These are phyloP conservation scores for Tipula helvola DNA, from an alignment of 2,888 invertebrate genomes.

Conservation along the genomic window DNA sequence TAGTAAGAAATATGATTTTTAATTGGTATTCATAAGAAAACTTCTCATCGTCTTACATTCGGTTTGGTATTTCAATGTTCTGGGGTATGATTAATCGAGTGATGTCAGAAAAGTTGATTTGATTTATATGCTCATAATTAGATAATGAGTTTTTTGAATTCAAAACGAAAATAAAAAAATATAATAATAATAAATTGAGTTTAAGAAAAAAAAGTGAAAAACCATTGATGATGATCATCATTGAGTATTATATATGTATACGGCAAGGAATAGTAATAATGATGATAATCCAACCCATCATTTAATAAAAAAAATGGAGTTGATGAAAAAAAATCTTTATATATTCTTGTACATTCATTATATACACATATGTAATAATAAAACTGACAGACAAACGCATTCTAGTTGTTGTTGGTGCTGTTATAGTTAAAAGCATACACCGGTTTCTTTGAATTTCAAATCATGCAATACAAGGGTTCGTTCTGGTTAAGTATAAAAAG, in stretches of 20 bases:
- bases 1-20: background rate
- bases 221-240: background rate
- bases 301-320: background rate
- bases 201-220: background rate
- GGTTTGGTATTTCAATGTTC: background rate
- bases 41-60: constrained; percentile 4
- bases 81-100: background rate
- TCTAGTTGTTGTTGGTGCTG: background rate
- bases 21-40: background rate
- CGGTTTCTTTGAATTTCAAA: background rate
- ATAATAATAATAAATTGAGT: background rate
- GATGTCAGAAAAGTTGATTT: constrained; percentile 4
- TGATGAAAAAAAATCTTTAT: background rate
- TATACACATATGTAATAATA: background rate
- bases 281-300: background rate
- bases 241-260: background rate
- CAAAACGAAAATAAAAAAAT: background rate
- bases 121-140: constrained; percentile 4
- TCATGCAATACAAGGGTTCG: background rate
- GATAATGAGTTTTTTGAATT: constrained; percentile 4
- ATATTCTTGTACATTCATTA: background rate
- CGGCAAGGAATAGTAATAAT: background rate
- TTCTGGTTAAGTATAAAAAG: background rate
- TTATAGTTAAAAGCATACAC: background rate
- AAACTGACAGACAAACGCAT: background rate